Evolutionary conservation across 2,113 vertebrate genomes (phyloP).

Genomic region (Pandion haliaetus): DNA sequence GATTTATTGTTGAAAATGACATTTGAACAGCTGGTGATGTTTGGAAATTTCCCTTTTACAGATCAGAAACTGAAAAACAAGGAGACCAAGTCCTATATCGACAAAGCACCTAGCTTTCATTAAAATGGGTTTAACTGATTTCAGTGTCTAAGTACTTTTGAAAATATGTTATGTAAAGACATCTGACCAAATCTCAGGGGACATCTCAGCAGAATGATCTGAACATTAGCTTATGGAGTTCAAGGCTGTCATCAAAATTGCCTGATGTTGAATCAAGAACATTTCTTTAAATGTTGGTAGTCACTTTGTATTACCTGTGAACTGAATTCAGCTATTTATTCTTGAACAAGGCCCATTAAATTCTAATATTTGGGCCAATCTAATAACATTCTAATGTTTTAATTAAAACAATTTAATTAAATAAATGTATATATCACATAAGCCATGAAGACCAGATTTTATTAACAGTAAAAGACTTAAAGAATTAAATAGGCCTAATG

Average conservation of each 20-base stretch:
- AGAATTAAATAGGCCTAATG: neutral
- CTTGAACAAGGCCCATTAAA: neutral
- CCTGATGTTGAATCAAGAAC: neutral
- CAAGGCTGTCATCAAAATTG: neutral
- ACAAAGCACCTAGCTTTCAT: neutral
- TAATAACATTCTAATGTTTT: no score
- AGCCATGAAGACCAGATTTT: neutral
- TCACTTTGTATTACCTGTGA: neutral
- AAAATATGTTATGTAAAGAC: neutral
- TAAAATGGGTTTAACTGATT: neutral
- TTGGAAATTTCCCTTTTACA: neutral
- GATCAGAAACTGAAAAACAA: neutral
- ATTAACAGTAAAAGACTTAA: neutral
- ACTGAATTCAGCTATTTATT: neutral
- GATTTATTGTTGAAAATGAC: neutral
- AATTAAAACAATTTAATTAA: no score
- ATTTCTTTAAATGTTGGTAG: neutral
- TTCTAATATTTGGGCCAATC: neutral
- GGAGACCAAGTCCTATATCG: neutral
- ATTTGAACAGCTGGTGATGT: neutral
- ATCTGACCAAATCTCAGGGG: neutral
- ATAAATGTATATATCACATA: neutral
- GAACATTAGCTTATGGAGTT: neutral
- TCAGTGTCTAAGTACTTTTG: neutral
- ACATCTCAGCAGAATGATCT: neutral